A percentile compares a stretch with the other conserved stretches of the same genome.
These are phyloP conservation scores for Lepisosteus osseus DNA, from an alignment of 2,113 vertebrate genomes.

Conservation along the genomic window DNA sequence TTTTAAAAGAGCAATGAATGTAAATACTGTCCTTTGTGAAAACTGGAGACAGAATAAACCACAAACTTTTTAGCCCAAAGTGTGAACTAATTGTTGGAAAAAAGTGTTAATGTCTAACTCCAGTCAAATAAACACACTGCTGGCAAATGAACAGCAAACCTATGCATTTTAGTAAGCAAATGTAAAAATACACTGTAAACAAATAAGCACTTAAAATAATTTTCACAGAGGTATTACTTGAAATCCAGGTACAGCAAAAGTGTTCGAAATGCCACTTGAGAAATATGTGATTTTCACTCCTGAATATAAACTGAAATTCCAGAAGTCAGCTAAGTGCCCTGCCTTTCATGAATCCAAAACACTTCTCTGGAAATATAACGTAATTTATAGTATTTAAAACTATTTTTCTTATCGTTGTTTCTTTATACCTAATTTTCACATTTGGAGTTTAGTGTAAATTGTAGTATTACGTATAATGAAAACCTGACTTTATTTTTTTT, in stretches of 20 bases:
- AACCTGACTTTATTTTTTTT: too few species aligned
- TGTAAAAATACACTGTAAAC: slow-evolving; percentile 4
- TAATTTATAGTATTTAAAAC: too few species aligned
- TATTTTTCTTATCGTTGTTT: too few species aligned
- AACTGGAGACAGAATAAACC: slow-evolving; percentile 15
- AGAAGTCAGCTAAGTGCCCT: neutral
- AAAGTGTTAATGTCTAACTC: slow-evolving; percentile 21
- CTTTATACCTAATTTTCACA: too few species aligned
- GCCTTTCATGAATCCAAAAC: too few species aligned
- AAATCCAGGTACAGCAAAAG: neutral
- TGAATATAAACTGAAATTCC: neutral
- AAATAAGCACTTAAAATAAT: slow-evolving; percentile 4
- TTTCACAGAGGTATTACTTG: neutral
- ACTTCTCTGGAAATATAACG: too few species aligned
- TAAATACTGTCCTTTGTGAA: slow-evolving; percentile 11
- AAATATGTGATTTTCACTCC: neutral
- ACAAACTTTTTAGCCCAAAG: slow-evolving; percentile 9
- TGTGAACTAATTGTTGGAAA: slow-evolving; percentile 28
- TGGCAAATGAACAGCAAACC: slow-evolving; percentile 11
- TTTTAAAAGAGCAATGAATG: slow-evolving; percentile 11
- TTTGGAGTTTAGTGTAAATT: too few species aligned
- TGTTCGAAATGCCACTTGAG: slow-evolving; percentile 3
- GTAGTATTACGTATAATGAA: too few species aligned
- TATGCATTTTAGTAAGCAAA: slow-evolving; percentile 24
- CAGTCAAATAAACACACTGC: slow-evolving; percentile 15